Percentiles rank a stretch among this genome's conserved stretches.
Evolutionary conservation across 2,888 invertebrate species (phyloP).

Genomic region (Cheilosia grossa): DNA sequence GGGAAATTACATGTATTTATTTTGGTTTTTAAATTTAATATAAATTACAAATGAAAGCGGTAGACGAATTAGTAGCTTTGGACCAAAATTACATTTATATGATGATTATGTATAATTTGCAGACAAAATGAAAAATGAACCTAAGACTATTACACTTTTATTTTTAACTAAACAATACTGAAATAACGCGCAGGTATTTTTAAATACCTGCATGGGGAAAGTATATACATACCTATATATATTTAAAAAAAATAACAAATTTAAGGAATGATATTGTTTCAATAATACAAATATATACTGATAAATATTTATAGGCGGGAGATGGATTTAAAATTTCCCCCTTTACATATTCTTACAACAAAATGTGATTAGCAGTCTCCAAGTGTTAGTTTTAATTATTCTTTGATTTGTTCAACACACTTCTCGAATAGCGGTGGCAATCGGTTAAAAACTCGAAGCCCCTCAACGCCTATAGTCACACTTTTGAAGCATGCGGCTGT

Average conservation of each 20-base stretch:
- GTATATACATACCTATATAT: neutral
- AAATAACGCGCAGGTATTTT: constrained; percentile 39
- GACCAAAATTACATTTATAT: neutral
- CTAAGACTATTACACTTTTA: constrained; percentile 27
- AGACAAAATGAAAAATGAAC: constrained; percentile 6
- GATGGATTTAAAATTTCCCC: constrained; percentile 56
- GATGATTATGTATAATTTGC: neutral
- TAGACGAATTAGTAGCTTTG: constrained; percentile 11
- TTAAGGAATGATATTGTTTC: constrained; percentile 60
- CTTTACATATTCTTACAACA: constrained; percentile 31
- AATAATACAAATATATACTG: constrained; percentile 45
- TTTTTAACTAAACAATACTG: constrained; percentile 59
- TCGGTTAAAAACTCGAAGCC: constrained; percentile 61
- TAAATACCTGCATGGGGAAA: constrained; percentile 20
- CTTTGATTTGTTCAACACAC: constrained; percentile 66
- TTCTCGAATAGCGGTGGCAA: constrained; percentile 60
- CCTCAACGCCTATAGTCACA: constrained; percentile 82
- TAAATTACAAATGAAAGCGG: constrained; percentile 64
- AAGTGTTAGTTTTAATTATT: constrained; percentile 64
- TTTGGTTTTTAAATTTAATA: constrained; percentile 55
- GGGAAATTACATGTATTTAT: constrained; percentile 12
- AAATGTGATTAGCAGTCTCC: constrained; percentile 67
- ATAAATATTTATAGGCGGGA: constrained; percentile 37
- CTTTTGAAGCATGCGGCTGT: constrained; percentile 83
- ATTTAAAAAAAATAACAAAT: constrained; percentile 5